Evolutionary conservation across 1,140 invertebrate species (phyloP), one percentile per base, ranked within the genome.

Genomic region (Globodera rostochiensis): DNA sequence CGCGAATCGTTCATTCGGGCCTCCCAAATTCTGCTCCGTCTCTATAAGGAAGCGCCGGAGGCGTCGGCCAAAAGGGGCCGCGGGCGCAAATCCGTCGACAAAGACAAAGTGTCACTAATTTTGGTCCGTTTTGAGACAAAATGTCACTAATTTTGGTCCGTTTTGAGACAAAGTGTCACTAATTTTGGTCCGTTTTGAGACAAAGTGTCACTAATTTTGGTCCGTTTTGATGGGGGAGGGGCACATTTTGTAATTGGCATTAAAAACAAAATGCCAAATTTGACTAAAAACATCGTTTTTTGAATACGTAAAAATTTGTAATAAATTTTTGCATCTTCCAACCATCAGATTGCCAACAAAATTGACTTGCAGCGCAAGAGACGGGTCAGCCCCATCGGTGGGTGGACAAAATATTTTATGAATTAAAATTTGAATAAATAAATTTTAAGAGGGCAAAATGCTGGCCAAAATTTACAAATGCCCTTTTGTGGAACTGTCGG

Each of bases 361-460:
- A 73, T 86, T 64, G 86, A 87, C 75, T 73, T 87, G 47, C 86
- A 87, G 67, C 47, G 86, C 45, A 88, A 87, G 80, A 74, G 86
- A 50, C 80, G 79, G 66, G 84, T 87, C 73, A 81, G 64, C 25
- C 74, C 74, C 49, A 81, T 88, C 19, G 86, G 86, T 87, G 36
- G 70, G 85, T 80, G 77, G 74, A 7, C 19, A 36, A 36, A 36
- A 36, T 36, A 36, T 36, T 36, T 36, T 36, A 36, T 46, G 47
- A 83, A 69, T 53, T 25, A 50, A 83, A n/a, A 84, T 78, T 57
- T 21, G 7, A 57, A 11, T 45, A 45, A 60, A 45, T 36, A 47
- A 71, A 77, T 80, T 71, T 87, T 60, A 64, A 87, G 86, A 87
- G 81, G 86, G 86, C 60, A 86, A 87, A 85, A 87, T 88, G 87